Percentiles rank a stretch among this genome's conserved stretches.
These are phyloP conservation scores for Boloria selene DNA, from an alignment of 2,888 invertebrate genomes.

Conservation along the genomic window DNA sequence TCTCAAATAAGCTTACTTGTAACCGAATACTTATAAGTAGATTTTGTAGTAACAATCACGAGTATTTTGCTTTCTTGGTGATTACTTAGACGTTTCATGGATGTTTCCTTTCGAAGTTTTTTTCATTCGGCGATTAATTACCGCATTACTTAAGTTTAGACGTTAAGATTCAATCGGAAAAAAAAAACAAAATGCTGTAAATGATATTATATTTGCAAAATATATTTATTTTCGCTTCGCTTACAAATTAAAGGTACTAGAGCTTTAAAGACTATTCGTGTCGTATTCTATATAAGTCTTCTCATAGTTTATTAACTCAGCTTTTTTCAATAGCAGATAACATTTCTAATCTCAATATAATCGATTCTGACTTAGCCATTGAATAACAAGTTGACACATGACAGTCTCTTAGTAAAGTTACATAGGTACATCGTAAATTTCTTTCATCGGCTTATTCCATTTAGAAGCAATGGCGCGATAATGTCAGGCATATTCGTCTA, in stretches of 20 bases:
- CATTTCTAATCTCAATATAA: slow-evolving; percentile 22
- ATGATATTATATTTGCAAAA: too few relatives aligned
- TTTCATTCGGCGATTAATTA: too few relatives aligned
- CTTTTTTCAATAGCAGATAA: slow-evolving; percentile 18
- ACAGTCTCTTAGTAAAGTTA: slow-evolving; percentile 35
- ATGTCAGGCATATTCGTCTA: slow-evolving; percentile 69
- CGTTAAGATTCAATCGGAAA: too few relatives aligned
- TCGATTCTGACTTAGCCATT: slow-evolving; percentile 24
- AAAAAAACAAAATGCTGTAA: too few relatives aligned
- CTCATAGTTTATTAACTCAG: slow-evolving; percentile 6
- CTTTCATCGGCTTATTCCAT: slow-evolving; percentile 46
- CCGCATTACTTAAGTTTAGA: too few relatives aligned
- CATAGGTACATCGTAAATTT: slow-evolving; percentile 28
- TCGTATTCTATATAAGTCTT: background rate
- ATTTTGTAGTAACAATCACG: slow-evolving; percentile 5
- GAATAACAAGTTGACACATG: slow-evolving; percentile 36
- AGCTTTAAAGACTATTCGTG: background rate
- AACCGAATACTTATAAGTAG: background rate
- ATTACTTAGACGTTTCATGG: background rate
- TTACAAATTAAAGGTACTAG: too few relatives aligned
- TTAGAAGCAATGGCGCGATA: slow-evolving; percentile 71
- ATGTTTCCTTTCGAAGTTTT: too few relatives aligned
- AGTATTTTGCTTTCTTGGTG: slow-evolving; percentile 1
- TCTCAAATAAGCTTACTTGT: slow-evolving; percentile 50
- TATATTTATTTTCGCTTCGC: too few relatives aligned